A percentile compares a stretch with the other conserved stretches of the same genome.
Conservation (phyloP, 2,888 invertebrate species). For the Hofmannophila pseudospretella region DNA sequence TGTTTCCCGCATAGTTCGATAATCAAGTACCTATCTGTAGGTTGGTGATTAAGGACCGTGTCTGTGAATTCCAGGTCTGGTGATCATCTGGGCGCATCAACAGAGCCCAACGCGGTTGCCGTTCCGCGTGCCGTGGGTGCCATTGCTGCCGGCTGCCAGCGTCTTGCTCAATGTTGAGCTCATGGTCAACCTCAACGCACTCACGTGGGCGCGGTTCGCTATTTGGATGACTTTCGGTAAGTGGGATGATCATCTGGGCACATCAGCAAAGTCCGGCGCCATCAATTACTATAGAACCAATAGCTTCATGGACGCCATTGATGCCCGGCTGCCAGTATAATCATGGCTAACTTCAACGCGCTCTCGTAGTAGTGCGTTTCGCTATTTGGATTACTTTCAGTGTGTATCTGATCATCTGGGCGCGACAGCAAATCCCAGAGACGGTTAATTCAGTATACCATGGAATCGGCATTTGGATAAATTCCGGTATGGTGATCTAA, state of each 20-base stretch:
- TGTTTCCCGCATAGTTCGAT: no score
- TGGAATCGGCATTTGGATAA: no score
- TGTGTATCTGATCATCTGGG: constrained; percentile 82
- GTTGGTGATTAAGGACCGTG: no score
- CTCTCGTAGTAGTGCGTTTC: constrained; percentile 91
- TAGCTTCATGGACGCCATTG: constrained; percentile 89
- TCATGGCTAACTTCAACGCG: constrained; percentile 89
- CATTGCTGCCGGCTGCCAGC: constrained; percentile 86
- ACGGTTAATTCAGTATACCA: no score
- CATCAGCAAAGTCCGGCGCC: constrained; percentile 84
- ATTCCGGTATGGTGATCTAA: no score
- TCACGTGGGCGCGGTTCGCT: constrained; percentile 91
- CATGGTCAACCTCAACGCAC: constrained; percentile 87
- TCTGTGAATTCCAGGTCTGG: constrained; percentile 77
- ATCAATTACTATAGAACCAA: constrained; percentile 84
- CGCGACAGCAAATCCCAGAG: constrained; percentile 85
- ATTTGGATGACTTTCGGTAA: constrained; percentile 91
- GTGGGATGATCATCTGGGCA: constrained; percentile 81
- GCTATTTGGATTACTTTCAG: constrained; percentile 92
- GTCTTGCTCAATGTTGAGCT: constrained; percentile 89
- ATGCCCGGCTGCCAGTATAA: constrained; percentile 89
- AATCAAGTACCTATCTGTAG: no score
- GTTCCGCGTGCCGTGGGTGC: constrained; percentile 90
- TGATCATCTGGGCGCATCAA: constrained; percentile 86
- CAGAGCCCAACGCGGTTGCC: constrained; percentile 84